Evolutionary conservation across 2,113 vertebrate genomes (phyloP).

Genomic region (Phalacrocorax aristotelis): DNA sequence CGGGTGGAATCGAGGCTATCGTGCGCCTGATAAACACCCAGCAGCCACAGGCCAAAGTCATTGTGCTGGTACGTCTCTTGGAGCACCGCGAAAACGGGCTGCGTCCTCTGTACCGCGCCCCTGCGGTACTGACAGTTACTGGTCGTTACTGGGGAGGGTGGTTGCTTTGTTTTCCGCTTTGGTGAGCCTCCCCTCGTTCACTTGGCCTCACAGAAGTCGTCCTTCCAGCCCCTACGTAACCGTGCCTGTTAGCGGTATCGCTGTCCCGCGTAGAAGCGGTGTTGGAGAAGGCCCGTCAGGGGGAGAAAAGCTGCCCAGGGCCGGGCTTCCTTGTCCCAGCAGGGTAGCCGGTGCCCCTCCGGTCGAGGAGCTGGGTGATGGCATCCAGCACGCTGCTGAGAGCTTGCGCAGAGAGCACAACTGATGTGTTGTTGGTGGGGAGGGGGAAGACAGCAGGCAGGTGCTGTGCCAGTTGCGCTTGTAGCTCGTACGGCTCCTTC

Average conservation of each 20-base stretch:
- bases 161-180: background rate
- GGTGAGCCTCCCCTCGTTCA: accelerated
- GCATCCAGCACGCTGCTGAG: accelerated
- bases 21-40: slow-evolving; percentile 84
- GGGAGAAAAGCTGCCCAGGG: background rate
- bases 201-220: background rate
- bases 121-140: background rate
- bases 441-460: background rate
- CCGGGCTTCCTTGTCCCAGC: background rate
- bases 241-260: accelerated
- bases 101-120: background rate
- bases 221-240: background rate
- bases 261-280: accelerated
- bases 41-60: slow-evolving; percentile 91
- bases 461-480: background rate
- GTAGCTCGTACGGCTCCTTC: background rate
- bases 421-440: background rate
- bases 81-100: too few species aligned
- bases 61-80: slow-evolving; percentile 84
- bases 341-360: background rate
- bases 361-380: background rate
- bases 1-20: slow-evolving; percentile 90
- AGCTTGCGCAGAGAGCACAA: background rate
- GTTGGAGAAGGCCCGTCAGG: too few species aligned
- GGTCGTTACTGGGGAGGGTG: accelerated